Evolutionary conservation across 2,888 invertebrate genomes (phyloP), one percentile per base, ranked within the genome.

Genomic region (Apoderus coryli): DNA sequence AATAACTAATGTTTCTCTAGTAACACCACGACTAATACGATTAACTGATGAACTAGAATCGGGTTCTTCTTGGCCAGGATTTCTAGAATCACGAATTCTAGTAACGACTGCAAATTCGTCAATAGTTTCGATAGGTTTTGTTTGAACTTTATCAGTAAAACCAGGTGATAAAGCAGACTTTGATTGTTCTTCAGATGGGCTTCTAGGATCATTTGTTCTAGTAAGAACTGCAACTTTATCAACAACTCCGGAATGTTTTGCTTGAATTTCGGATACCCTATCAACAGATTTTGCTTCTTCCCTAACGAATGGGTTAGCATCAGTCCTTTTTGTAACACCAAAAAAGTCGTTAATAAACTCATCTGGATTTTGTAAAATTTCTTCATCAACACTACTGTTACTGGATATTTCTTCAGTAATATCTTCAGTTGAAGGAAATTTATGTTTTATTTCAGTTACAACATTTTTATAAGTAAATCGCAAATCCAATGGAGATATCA

Each of bases 381-480:
- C 23, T 7, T 31, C 16, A 14, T 35, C 30, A 22, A 10, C 6
- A 22, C 14, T 24, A 6, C 3, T 14, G n/a, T n/a, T n/a, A n/a
- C n/a, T n/a, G n/a, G n/a, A n/a, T n/a, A n/a, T n/a, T 16, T 31
- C 34, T 10, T 27, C 11, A 9, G 10, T n/a, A 15, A 13, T 14
- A 26, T 37, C 33, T 10, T 30, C 26, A 7, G 10, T 35, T 16
- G 32, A 27, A 10, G 33, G 30, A 36, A 42, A 42, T 37, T 42
- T 44, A 19, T 30, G 14, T 39, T 51, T 49, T 29, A 50, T 44
- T 37, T 51, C 46, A 26, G 43, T 34, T 22, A 51, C 41, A 7
- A 50, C 46, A 10, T 45, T 36, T 37, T 44, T 42, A 35, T 46
- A 48, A 23, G 34, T 35, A 14, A 37, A 22, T 27, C 45, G 37